Conservation (phyloP, 2,113 vertebrate species). For the Siphamia tubifer region DNA sequence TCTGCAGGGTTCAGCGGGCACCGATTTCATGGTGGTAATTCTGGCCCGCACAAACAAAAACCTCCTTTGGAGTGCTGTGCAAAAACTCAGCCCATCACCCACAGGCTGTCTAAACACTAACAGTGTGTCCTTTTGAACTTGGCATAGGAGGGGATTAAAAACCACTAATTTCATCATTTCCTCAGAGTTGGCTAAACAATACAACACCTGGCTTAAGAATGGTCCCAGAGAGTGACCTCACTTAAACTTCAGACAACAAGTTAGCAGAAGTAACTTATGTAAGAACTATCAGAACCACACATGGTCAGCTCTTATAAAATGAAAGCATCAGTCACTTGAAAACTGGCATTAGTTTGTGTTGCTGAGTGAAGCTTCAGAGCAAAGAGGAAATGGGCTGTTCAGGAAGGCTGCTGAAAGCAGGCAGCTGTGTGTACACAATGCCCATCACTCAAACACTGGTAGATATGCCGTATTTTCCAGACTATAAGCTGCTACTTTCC, state of each 20-base stretch:
- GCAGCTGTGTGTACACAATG: background rate
- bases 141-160: slow-evolving; percentile 50
- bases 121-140: slow-evolving; percentile 66
- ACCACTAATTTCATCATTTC: slow-evolving; percentile 52
- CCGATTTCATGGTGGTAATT: slow-evolving; percentile 78
- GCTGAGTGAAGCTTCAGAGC: slow-evolving; percentile 17
- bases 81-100: slow-evolving; percentile 67
- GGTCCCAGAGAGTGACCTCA: background rate
- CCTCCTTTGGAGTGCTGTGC: slow-evolving; percentile 65
- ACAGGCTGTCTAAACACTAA: slow-evolving; percentile 62
- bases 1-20: slow-evolving; percentile 58
- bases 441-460: background rate
- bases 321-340: background rate
- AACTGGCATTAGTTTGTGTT: background rate
- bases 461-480: no score
- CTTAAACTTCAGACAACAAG: background rate
- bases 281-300: no score
- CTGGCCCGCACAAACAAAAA: slow-evolving; percentile 63
- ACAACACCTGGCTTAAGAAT: slow-evolving; percentile 29
- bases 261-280: no score
- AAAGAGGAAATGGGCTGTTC: background rate
- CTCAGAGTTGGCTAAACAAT: slow-evolving; percentile 10
- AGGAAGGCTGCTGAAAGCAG: background rate
- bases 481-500: no score
- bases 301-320: background rate